phyloP scores from a whole-genome alignment of 2,113 vertebrate species.

The Aix galericulata region DNA sequence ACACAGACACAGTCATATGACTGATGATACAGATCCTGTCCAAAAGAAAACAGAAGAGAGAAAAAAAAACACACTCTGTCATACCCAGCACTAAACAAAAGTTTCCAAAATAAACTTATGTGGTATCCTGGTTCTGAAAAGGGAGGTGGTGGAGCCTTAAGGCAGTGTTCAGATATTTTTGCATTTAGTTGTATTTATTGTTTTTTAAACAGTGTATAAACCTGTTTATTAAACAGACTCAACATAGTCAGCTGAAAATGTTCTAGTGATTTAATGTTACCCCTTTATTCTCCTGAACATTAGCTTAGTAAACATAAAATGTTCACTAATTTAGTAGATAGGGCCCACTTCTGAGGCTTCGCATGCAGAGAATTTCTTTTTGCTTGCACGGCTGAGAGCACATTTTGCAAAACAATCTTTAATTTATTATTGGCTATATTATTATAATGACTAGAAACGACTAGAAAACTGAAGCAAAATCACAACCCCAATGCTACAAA shows the following conservation, averaged over 20 bases:
- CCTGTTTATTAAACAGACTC: not conserved
- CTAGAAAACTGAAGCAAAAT: not conserved
- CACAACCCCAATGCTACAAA: not conserved
- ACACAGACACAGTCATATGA: constrained; percentile 97
- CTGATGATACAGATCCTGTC: constrained; percentile 95
- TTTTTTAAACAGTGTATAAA: not conserved
- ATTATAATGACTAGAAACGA: not conserved
- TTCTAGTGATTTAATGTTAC: not conserved
- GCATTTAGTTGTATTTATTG: not conserved
- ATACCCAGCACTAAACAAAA: not conserved
- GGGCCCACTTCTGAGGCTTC: not conserved
- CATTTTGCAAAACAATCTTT: not conserved
- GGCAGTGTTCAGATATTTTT: not conserved
- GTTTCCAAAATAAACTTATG: not conserved
- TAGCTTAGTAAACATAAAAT: not conserved
- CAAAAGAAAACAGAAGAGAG: not conserved
- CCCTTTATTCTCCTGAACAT: not conserved
- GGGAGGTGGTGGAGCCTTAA: not conserved
- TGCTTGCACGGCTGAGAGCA: not conserved
- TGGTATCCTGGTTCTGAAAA: not conserved
- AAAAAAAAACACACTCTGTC: not conserved
- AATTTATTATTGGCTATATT: not conserved
- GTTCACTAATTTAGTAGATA: not conserved
- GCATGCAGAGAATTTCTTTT: not conserved
- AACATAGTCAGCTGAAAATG: not conserved